phyloP scores from a whole-genome alignment of 2,888 invertebrate genomes.

The Drosophila suboccidentalis region DNA sequence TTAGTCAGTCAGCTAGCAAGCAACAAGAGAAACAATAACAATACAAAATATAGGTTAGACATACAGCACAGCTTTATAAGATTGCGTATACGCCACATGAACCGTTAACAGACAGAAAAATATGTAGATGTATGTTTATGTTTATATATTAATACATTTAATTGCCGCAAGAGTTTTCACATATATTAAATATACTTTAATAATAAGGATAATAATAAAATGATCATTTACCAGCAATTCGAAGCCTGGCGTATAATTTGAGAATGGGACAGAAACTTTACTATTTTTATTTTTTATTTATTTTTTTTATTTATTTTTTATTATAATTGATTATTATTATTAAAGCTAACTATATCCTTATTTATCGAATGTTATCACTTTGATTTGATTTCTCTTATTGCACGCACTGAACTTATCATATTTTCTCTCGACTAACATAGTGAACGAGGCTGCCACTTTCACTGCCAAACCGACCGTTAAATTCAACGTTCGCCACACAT shows the following conservation, averaged over 20 bases:
- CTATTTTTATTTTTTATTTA: too few relatives aligned
- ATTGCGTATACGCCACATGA: conserved; percentile 67
- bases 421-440: conserved; percentile 15
- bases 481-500: conserved; percentile 84
- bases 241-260: conserved; percentile 7
- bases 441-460: conserved; percentile 65
- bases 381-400: conserved; percentile 6
- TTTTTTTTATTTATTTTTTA: too few relatives aligned
- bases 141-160: conserved; percentile 39
- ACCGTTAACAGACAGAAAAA: conserved; percentile 28
- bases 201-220: conserved; percentile 36
- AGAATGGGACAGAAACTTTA: neutral
- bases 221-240: conserved; percentile 43
- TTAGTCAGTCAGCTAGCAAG: conserved; percentile 31
- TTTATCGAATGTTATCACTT: conserved; percentile 35
- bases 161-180: conserved; percentile 44
- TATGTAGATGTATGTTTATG: conserved; percentile 26
- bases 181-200: conserved; percentile 52
- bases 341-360: conserved; percentile 18
- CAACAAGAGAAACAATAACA: conserved; percentile 41
- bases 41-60: conserved; percentile 63
- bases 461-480: conserved; percentile 84
- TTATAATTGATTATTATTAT: conserved; percentile 14
- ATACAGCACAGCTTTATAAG: conserved; percentile 31
- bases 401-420: conserved; percentile 24